These are phyloP conservation scores for Rhynchotus rufescens DNA, from an alignment of 2,797 vertebrate genomes.

Conservation along the genomic window DNA sequence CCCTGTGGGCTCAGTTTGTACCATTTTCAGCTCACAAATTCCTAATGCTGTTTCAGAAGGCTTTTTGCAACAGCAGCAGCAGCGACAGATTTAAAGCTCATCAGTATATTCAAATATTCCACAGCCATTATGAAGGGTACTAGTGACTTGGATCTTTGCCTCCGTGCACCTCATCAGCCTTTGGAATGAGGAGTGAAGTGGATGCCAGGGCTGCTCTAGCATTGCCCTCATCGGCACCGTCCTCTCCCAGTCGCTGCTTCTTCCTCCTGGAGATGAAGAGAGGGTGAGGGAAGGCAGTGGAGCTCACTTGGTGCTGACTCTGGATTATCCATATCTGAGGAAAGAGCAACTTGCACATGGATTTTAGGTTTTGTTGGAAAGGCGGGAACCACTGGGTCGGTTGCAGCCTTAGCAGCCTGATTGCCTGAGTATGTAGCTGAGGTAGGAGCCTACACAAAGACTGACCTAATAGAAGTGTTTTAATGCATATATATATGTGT, in stretches of 20 bases:
- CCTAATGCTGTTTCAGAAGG: neutral
- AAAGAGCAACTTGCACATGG: neutral
- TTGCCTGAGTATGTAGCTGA: neutral
- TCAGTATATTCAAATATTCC: neutral
- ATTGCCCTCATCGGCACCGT: accelerated
- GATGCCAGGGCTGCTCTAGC: neutral
- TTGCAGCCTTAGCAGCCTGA: neutral
- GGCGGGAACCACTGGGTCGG: neutral
- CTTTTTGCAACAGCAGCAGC: neutral
- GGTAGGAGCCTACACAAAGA: neutral
- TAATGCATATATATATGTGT: neutral
- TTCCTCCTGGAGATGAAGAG: neutral
- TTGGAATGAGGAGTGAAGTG: neutral
- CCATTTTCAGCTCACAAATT: neutral
- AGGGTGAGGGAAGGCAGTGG: neutral
- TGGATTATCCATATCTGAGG: neutral
- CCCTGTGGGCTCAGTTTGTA: neutral
- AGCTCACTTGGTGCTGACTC: neutral
- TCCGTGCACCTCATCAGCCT: neutral
- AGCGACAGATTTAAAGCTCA: neutral
- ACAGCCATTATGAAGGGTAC: neutral
- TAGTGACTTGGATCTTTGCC: neutral
- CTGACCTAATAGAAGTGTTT: neutral
- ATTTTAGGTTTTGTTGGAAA: neutral
- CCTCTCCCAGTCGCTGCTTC: neutral